phyloP scores from a whole-genome alignment of 2,113 vertebrate species.

The Boulengeromyrus knoepffleri region DNA sequence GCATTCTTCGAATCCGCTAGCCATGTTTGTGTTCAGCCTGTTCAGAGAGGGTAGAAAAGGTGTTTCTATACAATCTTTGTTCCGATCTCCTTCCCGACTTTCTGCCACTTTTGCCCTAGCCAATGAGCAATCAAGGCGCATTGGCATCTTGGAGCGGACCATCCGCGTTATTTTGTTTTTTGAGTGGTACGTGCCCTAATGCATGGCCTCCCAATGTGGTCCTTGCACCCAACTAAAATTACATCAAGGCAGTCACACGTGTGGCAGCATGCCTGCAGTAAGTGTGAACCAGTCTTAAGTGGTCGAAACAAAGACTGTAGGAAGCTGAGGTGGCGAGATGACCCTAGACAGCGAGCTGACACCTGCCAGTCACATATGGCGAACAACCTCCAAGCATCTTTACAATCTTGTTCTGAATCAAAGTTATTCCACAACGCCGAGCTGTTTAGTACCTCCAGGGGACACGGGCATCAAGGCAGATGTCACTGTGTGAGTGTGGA shows the following conservation, averaged over 20 bases:
- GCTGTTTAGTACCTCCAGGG: not conserved
- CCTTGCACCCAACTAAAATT: not conserved
- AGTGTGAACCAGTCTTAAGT: not conserved
- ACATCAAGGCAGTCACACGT: not conserved
- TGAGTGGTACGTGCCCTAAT: not conserved
- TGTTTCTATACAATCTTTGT: not conserved
- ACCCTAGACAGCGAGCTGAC: not conserved
- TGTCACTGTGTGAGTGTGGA: not conserved
- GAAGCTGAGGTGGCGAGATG: not conserved
- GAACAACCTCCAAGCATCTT: not conserved
- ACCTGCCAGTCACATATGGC: not conserved
- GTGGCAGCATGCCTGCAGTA: not conserved
- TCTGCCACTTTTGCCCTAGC: not conserved
- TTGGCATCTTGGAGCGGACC: not conserved
- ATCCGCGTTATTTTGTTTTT: not conserved
- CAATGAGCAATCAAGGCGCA: not conserved
- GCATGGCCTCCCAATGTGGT: not conserved
- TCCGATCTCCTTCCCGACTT: not conserved
- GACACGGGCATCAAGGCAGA: not conserved
- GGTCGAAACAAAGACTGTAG: not conserved
- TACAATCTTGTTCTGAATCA: not conserved
- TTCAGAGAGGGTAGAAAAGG: not conserved
- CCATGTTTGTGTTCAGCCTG: not conserved
- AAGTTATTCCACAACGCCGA: not conserved
- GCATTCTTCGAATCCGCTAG: not conserved